phyloP scores from a whole-genome alignment of 1,140 invertebrate genomes.

The Brachystomella parvula region DNA sequence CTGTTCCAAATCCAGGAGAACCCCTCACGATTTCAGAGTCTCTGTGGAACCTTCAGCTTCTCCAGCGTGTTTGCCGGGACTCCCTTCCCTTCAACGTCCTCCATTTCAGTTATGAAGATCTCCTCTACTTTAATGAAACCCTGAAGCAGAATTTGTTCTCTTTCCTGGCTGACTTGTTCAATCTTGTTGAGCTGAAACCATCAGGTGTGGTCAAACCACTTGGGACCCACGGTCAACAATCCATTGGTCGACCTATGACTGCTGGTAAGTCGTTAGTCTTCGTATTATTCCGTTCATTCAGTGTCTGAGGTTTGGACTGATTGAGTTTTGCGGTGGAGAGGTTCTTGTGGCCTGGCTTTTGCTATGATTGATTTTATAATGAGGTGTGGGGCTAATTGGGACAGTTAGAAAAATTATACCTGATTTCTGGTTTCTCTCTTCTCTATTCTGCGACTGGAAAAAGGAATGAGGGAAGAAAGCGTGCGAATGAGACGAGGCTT shows the following conservation, averaged over 20 bases:
- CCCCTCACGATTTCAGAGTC: constrained; percentile 56
- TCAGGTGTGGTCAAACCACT: constrained; percentile 76
- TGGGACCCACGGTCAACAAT: constrained; percentile 41
- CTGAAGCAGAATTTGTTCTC: constrained; percentile 89
- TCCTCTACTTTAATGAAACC: constrained; percentile 89
- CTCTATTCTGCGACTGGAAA: background rate
- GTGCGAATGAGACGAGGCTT: constrained; percentile 32
- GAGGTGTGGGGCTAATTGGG: background rate
- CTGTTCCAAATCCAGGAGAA: constrained; percentile 57
- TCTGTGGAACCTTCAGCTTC: constrained; percentile 83
- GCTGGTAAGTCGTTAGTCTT: background rate
- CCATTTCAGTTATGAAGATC: constrained; percentile 91
- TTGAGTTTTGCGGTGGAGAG: background rate
- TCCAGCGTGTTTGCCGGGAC: constrained; percentile 75
- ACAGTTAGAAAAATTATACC: too few relatives aligned
- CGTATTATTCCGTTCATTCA: background rate
- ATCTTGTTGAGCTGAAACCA: constrained; percentile 86
- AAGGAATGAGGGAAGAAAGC: constrained; percentile 33
- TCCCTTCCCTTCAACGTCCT: constrained; percentile 81
- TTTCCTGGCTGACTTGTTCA: constrained; percentile 92
- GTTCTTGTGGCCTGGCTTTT: background rate
- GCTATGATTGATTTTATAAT: background rate
- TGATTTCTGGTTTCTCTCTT: background rate
- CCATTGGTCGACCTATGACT: background rate
- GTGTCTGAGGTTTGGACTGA: background rate